Evolutionary conservation across 2,113 vertebrate genomes (phyloP), one percentile per base, ranked within the genome.

Genomic region (Ornithorhynchus anatinus): DNA sequence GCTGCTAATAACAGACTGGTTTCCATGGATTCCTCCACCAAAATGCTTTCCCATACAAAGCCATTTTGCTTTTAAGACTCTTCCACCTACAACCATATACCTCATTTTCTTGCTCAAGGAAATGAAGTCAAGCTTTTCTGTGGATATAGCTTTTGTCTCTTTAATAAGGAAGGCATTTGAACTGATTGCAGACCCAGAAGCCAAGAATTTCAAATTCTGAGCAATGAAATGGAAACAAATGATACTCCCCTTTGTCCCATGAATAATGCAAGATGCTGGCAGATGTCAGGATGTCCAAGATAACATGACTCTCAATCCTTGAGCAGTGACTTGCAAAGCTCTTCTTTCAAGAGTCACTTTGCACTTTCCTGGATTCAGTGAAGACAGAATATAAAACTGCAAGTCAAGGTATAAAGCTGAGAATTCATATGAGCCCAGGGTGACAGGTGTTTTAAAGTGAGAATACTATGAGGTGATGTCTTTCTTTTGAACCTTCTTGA

Each of bases 401-500:
- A n/a, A 43, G 47, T 25, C 51, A 44, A 25, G 65, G 25, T 52
- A 33, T 38, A 11, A 35, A n/a, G n/a, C 31, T 19, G 23, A 62
- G 56, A 17, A 27, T 29, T 48, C 29, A 16, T 17, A 52, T 27
- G 43, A 1, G 3, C n/a, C n/a, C n/a, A n/a, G 19, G 45, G 23
- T 29, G 63, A 47, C 48, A 31, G 5, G 27, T 9, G 20, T 27
- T 12, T 54, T 5, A 67, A 35, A 39, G 56, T 38, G 53, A 38
- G 37, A 66, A 68, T 62, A 66, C 29, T 14, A 31, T 32, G 20
- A 63, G 59, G 66, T 56, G 64, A 57, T 68, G 36, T 65, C 54
- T 50, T 48, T 77, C n/a, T 83, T 72, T 70, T 61, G 63, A 67
- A 65, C 67, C 60, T 73, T 62, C 47, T 82, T 80, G 83, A 78